Base-by-base conservation (phyloP, 2,113 vertebrate species). In the Heterotilapia buettikoferi region DNA sequence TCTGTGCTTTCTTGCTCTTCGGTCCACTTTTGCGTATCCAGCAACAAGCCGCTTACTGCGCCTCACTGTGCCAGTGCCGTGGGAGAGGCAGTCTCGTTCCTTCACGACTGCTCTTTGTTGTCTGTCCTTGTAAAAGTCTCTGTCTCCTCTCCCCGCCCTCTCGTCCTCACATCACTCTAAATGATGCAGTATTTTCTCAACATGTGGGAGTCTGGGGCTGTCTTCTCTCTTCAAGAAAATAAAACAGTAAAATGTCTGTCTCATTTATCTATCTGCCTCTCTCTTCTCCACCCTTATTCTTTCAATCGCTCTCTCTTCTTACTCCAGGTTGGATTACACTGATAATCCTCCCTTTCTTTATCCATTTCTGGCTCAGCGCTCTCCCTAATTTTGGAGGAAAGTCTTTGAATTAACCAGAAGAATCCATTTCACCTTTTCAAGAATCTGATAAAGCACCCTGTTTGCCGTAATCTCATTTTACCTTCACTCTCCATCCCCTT, bases 211-310 rank as follows among this genome's bases (percentile, higher is more conserved):
- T 84, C 85, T 91, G 57, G 82, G 84, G 79, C 87, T 88, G 82
- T 82, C 80, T 87, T 87, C 43, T 78, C 85, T 92, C 47, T 61
- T 83, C 24, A 57, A 88, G 87, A 84, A 90, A 93, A 94, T 92
- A 94, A 91, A 95, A 93, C 90, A 90, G 88, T 73, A 80, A 84
- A 87, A 84, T 61, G 73, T 88, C 90, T 66, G 78, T 84, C 80
- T 92, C 86, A 88, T 93, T 93, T 85, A 19, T 92, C 90, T 81
- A 73, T 91, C 90, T 57, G 61, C 24, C 36, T 71, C 52, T 86
- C 92, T 84, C 88, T 82, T 80, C 68, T 31, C 9, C n/a, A 56
- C 50, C 88, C 52, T 87, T 43, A 38, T 33, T 76, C 57, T 90
- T 52, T 90, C 84, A 54, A 56, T 91, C 54, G 61, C 84, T 24